phyloP scores from a whole-genome alignment of 2,888 invertebrate species.

The Drosophila borborema region DNA sequence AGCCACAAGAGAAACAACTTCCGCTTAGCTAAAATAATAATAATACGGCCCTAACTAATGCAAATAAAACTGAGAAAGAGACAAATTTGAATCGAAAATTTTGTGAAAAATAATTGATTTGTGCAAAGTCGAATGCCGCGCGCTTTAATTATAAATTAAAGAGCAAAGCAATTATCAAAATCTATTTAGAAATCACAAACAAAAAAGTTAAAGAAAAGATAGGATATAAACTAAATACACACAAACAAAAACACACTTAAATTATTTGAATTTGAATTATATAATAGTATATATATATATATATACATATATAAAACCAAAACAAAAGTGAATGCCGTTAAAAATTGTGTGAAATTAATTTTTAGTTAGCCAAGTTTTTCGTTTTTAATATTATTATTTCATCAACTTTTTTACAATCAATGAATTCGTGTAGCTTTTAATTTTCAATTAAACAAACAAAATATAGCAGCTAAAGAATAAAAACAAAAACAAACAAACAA shows the following conservation, averaged over 20 bases:
- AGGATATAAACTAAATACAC: constrained; percentile 27
- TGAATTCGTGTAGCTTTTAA: constrained; percentile 33
- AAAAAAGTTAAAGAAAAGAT: neutral
- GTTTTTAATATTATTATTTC: constrained; percentile 29
- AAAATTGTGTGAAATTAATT: constrained; percentile 52
- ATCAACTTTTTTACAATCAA: constrained; percentile 14
- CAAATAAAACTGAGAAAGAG: constrained; percentile 32
- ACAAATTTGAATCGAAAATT: constrained; percentile 26
- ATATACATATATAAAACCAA: neutral
- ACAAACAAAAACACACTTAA: constrained; percentile 29
- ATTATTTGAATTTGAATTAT: constrained; percentile 49
- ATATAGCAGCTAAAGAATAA: constrained; percentile 24
- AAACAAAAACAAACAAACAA: constrained; percentile 9
- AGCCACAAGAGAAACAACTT: constrained; percentile 63
- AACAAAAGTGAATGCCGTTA: constrained; percentile 24
- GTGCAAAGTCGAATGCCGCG: constrained; percentile 29
- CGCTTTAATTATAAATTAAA: constrained; percentile 75
- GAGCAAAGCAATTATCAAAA: constrained; percentile 13
- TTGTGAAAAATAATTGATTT: constrained; percentile 30
- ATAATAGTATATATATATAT: constrained; percentile 33
- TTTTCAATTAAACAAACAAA: constrained; percentile 18
- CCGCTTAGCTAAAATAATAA: constrained; percentile 68
- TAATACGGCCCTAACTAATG: constrained; percentile 61
- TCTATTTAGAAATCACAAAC: constrained; percentile 25
- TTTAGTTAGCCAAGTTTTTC: constrained; percentile 74